A percentile compares a stretch with the other conserved stretches of the same genome.
phyloP scores from a whole-genome alignment of 2,888 invertebrate species.

The Dione juno region DNA sequence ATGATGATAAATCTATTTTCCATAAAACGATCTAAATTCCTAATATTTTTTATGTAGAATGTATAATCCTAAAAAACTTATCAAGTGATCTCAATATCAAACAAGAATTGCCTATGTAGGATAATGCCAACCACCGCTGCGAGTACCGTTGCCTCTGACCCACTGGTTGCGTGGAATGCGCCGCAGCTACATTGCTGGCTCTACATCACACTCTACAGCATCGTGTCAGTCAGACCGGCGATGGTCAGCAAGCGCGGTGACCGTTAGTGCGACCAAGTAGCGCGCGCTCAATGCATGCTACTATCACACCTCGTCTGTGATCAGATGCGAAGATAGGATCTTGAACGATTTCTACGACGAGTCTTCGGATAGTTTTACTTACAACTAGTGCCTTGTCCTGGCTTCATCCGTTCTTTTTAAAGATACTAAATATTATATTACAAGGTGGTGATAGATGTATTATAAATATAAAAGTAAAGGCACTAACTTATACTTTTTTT shows the following conservation, averaged over 20 bases:
- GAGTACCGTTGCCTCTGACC: conserved; percentile 68
- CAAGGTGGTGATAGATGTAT: neutral
- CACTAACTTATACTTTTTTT: no score
- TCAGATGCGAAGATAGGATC: conserved; percentile 18
- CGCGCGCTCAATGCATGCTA: conserved; percentile 37
- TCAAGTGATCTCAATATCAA: conserved; percentile 23
- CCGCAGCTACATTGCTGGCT: conserved; percentile 33
- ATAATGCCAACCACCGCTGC: conserved; percentile 55
- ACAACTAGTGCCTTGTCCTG: neutral
- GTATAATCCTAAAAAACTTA: conserved; percentile 2
- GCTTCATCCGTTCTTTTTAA: neutral
- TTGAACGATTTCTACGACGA: conserved; percentile 23
- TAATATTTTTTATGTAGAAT: neutral
- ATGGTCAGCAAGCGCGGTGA: conserved; percentile 29
- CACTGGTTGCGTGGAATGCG: conserved; percentile 57
- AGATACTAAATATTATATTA: no score
- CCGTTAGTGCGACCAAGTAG: conserved; percentile 38
- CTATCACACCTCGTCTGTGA: conserved; percentile 20
- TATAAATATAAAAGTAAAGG: neutral
- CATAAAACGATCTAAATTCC: neutral
- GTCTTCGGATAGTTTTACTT: conserved; percentile 8
- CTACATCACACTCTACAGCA: neutral
- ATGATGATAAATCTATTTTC: neutral
- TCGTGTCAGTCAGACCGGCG: neutral
- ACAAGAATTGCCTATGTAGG: conserved; percentile 30